A percentile compares a stretch with the other conserved stretches of the same genome.
phyloP scores from a whole-genome alignment of 37 sponge, comb jelly and placozoan genomes.

The Geodia barretti region DNA sequence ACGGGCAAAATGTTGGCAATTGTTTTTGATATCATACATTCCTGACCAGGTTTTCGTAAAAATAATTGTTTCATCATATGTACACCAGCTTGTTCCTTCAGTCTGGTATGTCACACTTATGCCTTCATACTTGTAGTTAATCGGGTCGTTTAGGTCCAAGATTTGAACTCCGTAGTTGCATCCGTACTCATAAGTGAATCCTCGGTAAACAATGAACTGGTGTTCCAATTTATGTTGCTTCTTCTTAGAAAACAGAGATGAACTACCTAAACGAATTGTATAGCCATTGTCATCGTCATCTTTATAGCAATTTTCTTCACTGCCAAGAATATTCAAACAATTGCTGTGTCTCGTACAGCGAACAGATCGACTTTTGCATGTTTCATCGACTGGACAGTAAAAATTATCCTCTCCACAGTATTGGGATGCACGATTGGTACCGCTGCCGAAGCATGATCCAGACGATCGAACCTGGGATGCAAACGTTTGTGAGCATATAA shows the following conservation, averaged over 20 bases:
- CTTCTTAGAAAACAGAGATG: not conserved
- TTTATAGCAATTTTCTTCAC: not conserved
- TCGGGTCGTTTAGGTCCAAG: not conserved
- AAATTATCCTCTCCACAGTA: not conserved
- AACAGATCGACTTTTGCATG: not conserved
- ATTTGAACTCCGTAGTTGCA: not conserved
- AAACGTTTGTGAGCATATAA: too few species aligned
- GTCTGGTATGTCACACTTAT: not conserved
- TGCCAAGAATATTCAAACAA: not conserved
- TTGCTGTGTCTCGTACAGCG: not conserved
- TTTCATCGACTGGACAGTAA: not conserved
- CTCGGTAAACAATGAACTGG: not conserved
- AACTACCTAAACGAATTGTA: not conserved
- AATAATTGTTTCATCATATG: not conserved
- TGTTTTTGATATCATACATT: too few species aligned
- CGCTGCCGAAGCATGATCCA: not conserved
- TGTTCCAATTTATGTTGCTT: not conserved
- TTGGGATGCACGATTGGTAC: not conserved
- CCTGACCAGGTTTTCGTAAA: not conserved
- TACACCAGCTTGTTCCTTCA: not conserved
- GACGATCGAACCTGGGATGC: too few species aligned
- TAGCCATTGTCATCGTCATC: not conserved
- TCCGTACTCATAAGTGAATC: conserved; percentile 3
- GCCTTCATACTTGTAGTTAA: not conserved
- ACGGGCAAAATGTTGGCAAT: not conserved